These are phyloP conservation scores for Chunga burmeisteri DNA, from an alignment of 2,113 vertebrate genomes.

Conservation along the genomic window DNA sequence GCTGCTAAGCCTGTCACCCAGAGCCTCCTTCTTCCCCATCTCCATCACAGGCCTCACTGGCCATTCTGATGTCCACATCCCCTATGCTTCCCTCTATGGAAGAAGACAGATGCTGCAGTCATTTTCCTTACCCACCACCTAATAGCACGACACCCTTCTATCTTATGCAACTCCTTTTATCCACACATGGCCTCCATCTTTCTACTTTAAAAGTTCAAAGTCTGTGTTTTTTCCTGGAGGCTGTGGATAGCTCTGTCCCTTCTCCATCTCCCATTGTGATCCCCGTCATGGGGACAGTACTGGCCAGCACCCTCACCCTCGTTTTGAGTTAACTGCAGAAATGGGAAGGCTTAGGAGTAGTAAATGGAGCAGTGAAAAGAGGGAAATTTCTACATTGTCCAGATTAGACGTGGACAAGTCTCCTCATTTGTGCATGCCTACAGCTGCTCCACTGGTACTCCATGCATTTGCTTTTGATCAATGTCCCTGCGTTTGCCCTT, in stretches of 20 bases:
- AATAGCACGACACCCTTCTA: neutral
- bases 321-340: neutral
- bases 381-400: neutral
- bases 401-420: neutral
- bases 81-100: neutral
- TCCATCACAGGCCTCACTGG: neutral
- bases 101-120: neutral
- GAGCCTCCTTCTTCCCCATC: neutral
- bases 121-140: neutral
- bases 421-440: neutral
- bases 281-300: rapidly evolving
- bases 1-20: neutral
- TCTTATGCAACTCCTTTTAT: neutral
- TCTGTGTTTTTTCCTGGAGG: neutral
- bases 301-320: too few relatives aligned
- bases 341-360: neutral
- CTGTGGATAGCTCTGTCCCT: neutral
- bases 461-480: neutral
- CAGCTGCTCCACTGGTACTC: neutral
- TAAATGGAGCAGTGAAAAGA: neutral
- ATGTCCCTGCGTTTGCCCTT: neutral
- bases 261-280: neutral
- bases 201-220: neutral
- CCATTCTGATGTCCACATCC: neutral
- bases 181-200: neutral